Evolutionary conservation across 2,113 vertebrate species (phyloP), one percentile per base, ranked within the genome.

Genomic region (Amazona guildingii): DNA sequence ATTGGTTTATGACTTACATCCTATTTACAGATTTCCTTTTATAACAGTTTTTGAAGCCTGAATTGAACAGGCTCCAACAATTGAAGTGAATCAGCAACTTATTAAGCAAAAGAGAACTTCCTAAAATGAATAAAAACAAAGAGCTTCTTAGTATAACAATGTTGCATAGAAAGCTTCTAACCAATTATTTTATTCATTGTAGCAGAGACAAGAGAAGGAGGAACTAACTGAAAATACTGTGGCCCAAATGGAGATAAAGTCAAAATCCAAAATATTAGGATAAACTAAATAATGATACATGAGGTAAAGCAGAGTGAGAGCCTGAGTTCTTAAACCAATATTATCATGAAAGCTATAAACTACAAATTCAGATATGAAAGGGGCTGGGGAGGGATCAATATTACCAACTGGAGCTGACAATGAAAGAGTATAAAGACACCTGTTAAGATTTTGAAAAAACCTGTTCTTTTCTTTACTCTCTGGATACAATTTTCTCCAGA

Each of bases 41-140:
- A 33, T 8, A 61, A 84, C 3, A 81, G 6, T 63, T 91, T 70
- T 87, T 59, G 13, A 29, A 91, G 35, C 11, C 39, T 62, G 39
- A 76, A 68, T 3, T 82, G 48, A 78, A 79, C 3, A 73, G 23
- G 9, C 2, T 74, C 11, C n/a, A 70, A 70, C 12, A 89, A 63
- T 0, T 67, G 27, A 64, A 84, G 8, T 49, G n/a, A 73, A 74
- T 77, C 20, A 49, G 12, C 9, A 83, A 77, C 14, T 14, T 74
- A 24, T 43, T 91, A 70, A 62, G 68, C 92, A 61, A 85, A 33
- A 85, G 82, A 78, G 7, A 62, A 44, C 37, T 68, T 73, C 39
- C 57, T 21, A 57, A 68, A 72, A 85, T 44, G 87, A 83, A 83
- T 70, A 2, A 76, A 90, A 93, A 90, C 27, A 63, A 83, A 73